Conservation (phyloP, 2,888 invertebrate genomes). For the Sinelater perroti region DNA sequence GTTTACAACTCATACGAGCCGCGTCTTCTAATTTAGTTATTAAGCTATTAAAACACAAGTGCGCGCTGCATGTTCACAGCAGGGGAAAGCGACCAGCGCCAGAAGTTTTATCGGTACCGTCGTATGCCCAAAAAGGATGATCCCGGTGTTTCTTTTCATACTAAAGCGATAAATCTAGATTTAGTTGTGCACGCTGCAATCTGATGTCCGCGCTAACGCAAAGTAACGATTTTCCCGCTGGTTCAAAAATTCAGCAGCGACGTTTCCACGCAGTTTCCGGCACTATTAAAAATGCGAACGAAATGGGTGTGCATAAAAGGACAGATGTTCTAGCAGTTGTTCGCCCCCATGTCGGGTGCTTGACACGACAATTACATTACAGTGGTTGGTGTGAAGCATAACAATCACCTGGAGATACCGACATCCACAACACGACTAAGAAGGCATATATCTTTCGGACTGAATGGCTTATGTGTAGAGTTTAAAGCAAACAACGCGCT, state of each 20-base stretch:
- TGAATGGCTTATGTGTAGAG: slow-evolving; percentile 4
- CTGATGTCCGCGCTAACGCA: slow-evolving; percentile 7
- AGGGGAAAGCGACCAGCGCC: not conserved
- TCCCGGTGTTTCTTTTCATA: slow-evolving; percentile 3
- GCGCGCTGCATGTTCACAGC: not conserved
- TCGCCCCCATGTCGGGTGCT: slow-evolving; percentile 20
- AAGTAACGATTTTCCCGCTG: slow-evolving; percentile 5
- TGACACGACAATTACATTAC: slow-evolving; percentile 5
- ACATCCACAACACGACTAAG: slow-evolving; percentile 19
- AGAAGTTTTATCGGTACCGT: not conserved
- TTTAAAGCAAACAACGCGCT: slow-evolving; percentile 19
- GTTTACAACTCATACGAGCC: slow-evolving; percentile 13
- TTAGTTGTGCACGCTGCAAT: slow-evolving; percentile 9
- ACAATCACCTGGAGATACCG: slow-evolving; percentile 31
- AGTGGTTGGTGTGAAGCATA: slow-evolving; percentile 24
- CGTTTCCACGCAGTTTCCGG: too few relatives aligned
- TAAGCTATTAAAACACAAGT: slow-evolving; percentile 16
- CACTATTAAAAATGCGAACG: too few relatives aligned
- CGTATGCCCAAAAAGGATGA: slow-evolving; percentile 3
- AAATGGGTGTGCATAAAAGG: too few relatives aligned
- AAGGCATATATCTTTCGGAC: slow-evolving; percentile 4
- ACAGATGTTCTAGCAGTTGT: slow-evolving; percentile 21
- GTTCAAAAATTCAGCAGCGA: too few relatives aligned
- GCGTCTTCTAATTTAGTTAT: slow-evolving; percentile 19
- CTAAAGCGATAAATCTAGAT: slow-evolving; percentile 15